phyloP scores from a whole-genome alignment of 2,113 vertebrate species.

The Lanius collurio region DNA sequence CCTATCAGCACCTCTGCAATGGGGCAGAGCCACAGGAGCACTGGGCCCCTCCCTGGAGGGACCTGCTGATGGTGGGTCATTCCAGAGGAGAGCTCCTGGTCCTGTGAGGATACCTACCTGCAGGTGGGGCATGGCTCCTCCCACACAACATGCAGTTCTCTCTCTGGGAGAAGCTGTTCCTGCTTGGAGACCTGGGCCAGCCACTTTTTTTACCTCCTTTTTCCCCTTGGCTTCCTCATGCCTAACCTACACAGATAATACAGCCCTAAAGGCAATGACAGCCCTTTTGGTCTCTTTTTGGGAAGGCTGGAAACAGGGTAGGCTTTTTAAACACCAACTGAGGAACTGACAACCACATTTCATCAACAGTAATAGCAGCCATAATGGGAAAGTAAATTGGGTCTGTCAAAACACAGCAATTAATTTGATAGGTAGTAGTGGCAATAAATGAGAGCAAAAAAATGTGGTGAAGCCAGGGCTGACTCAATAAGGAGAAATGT shows the following conservation, averaged over 20 bases:
- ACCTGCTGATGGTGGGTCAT: background rate
- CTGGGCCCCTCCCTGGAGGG: fast-evolving
- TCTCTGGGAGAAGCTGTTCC: background rate
- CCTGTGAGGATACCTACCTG: background rate
- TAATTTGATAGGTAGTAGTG: constrained; percentile 24
- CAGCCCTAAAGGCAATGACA: background rate
- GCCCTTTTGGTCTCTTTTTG: background rate
- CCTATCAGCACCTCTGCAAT: fast-evolving
- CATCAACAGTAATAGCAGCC: background rate
- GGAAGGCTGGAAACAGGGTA: background rate
- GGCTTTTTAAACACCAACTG: background rate
- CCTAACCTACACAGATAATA: background rate
- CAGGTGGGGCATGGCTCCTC: background rate
- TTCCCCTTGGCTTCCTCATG: background rate
- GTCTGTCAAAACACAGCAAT: constrained; percentile 57
- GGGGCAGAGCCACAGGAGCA: background rate
- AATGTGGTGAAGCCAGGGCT: background rate
- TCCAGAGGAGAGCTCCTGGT: background rate
- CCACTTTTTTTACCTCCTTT: background rate
- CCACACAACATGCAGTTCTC: background rate
- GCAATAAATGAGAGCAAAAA: constrained; percentile 45
- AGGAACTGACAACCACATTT: background rate
- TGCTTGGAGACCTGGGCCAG: background rate
- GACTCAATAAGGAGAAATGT: constrained; percentile 32
- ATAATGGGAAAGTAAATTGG: constrained; percentile 21